phyloP scores from a whole-genome alignment of 2,888 invertebrate species.

The Myathropa florea region DNA sequence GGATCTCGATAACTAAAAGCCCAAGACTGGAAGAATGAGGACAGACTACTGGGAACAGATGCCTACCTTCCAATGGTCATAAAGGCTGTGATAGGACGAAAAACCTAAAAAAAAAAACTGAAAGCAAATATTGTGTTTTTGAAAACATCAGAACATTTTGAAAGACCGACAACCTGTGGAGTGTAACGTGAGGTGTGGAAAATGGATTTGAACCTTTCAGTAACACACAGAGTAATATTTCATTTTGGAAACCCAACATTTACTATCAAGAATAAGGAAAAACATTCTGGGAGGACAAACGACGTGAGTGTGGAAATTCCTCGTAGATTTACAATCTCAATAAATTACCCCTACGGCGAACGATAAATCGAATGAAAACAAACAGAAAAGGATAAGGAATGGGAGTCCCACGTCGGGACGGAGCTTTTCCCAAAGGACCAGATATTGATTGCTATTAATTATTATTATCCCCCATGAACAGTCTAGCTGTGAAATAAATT shows the following conservation, averaged over 20 bases:
- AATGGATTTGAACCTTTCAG: neutral
- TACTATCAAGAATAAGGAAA: neutral
- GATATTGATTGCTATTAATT: slow-evolving; percentile 48
- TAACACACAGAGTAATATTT: neutral
- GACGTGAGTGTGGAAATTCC: neutral
- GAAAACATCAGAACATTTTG: neutral
- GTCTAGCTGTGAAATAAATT: neutral
- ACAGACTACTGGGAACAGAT: too few relatives aligned
- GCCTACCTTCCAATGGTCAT: too few relatives aligned
- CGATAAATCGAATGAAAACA: neutral
- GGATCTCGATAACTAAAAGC: too few relatives aligned
- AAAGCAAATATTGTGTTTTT: neutral
- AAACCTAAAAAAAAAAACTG: neutral
- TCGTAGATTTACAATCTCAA: neutral
- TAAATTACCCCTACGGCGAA: slow-evolving; percentile 11
- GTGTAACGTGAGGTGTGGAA: neutral
- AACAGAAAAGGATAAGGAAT: neutral
- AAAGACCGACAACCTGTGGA: neutral
- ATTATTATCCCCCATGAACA: slow-evolving; percentile 14
- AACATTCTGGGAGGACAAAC: neutral
- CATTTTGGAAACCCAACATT: neutral
- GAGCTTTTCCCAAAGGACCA: neutral
- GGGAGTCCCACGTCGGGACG: neutral
- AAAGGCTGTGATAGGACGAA: too few relatives aligned
- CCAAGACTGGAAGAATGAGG: too few relatives aligned